These are phyloP conservation scores for Empidonax alnorum DNA, from an alignment of 2,113 vertebrate species.

Conservation along the genomic window DNA sequence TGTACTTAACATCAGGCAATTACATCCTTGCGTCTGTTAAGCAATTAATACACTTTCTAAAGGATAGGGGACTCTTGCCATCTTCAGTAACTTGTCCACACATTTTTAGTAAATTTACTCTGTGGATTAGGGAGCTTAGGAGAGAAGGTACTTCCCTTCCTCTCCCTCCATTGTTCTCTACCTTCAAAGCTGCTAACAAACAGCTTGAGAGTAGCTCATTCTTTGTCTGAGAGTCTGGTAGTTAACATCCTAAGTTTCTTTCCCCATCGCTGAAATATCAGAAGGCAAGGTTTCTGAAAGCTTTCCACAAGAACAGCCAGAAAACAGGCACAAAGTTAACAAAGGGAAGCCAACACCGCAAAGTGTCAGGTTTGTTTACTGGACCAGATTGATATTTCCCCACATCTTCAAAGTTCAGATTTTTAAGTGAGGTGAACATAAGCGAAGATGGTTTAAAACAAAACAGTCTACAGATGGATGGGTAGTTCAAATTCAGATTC, in stretches of 20 bases:
- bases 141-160: neutral
- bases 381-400: neutral
- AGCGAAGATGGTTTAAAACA: neutral
- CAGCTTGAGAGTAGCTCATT: constrained; percentile 80
- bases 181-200: constrained; percentile 74
- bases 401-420: neutral
- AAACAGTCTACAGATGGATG: neutral
- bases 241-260: constrained; percentile 45
- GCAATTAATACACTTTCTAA: neutral
- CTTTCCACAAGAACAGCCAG: neutral
- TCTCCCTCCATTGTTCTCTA: constrained; percentile 79
- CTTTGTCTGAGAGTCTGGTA: constrained; percentile 78
- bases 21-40: neutral
- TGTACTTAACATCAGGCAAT: neutral
- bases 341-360: neutral
- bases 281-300: neutral
- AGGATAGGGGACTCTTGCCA: neutral
- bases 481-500: neutral
- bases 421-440: neutral
- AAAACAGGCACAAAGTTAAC: constrained; percentile 48
- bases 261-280: neutral
- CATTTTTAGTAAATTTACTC: neutral
- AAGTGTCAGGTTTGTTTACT: constrained; percentile 30
- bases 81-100: constrained; percentile 41
- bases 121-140: neutral